These are phyloP conservation scores for Nasua narica DNA, from an alignment of 2,797 vertebrate genomes.

Conservation along the genomic window DNA sequence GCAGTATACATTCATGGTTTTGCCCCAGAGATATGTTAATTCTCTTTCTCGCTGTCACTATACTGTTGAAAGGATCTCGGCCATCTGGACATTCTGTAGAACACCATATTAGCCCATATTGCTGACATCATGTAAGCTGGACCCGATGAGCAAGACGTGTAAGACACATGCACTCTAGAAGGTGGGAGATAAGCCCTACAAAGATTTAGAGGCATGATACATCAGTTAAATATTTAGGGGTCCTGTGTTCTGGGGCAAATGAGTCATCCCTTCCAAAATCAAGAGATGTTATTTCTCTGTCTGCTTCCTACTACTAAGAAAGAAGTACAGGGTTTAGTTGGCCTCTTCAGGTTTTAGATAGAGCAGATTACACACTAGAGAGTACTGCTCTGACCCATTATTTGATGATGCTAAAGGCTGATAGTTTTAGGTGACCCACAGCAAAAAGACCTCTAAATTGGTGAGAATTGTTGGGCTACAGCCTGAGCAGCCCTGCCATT, in stretches of 20 bases:
- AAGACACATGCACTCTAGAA: background rate
- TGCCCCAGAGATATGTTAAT: conserved; percentile 66
- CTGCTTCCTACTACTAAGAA: background rate
- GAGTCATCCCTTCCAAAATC: background rate
- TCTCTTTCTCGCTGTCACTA: conserved; percentile 36
- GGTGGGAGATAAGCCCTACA: background rate
- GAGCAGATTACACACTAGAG: background rate
- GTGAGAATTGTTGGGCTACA: too few relatives aligned
- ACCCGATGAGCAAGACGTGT: background rate
- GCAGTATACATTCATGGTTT: conserved; percentile 19
- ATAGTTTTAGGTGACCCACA: background rate
- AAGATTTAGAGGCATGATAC: background rate
- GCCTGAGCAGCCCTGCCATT: background rate
- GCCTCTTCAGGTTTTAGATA: background rate
- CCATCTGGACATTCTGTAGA: conserved; percentile 47
- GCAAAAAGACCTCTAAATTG: background rate
- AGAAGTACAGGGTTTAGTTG: background rate
- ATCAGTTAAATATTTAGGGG: background rate
- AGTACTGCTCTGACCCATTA: background rate
- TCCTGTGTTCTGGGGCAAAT: background rate
- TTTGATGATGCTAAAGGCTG: background rate
- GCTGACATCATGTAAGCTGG: background rate
- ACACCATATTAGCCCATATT: background rate
- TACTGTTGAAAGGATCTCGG: conserved; percentile 36
- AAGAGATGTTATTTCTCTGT: background rate